Conservation (phyloP, 2,113 vertebrate species). For the Melanocharis versteri region DNA sequence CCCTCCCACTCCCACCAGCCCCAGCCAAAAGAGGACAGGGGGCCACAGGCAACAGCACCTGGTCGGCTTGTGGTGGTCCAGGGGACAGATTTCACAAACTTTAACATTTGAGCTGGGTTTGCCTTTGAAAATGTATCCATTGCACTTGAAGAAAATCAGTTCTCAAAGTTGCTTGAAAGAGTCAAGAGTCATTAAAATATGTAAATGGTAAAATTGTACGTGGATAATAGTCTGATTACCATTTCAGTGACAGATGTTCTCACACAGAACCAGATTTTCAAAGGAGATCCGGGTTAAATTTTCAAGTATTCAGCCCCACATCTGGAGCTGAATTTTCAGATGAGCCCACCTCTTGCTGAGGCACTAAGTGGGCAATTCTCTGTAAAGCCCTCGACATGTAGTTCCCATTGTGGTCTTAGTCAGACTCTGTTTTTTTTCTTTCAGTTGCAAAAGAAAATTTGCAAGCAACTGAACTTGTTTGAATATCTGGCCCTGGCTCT, state of each 20-base stretch:
- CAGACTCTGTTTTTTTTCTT: not conserved
- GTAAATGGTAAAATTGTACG: slow-evolving; percentile 57
- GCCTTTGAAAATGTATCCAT: not conserved
- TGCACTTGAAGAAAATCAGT: not conserved
- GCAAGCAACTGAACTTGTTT: not conserved
- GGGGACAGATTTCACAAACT: not conserved
- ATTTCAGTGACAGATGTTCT: slow-evolving; percentile 66
- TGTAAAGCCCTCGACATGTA: not conserved
- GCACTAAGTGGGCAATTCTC: slow-evolving; percentile 45
- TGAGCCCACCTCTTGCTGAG: slow-evolving; percentile 42
- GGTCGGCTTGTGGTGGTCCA: fast-evolving
- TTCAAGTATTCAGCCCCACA: slow-evolving; percentile 63
- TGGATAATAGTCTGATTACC: slow-evolving; percentile 62
- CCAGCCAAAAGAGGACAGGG: fast-evolving
- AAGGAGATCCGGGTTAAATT: slow-evolving; percentile 68
- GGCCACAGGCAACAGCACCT: not conserved
- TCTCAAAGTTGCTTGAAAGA: slow-evolving; percentile 45
- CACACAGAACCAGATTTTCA: slow-evolving; percentile 62
- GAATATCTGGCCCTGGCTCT: not conserved
- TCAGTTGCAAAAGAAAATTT: not conserved
- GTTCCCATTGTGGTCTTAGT: not conserved
- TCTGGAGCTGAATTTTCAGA: slow-evolving; percentile 64
- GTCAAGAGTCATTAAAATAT: slow-evolving; percentile 66
- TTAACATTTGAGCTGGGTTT: not conserved
- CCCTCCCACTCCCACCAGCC: fast-evolving